A percentile compares a stretch with the other conserved stretches of the same genome.
Evolutionary conservation across 2,888 invertebrate species (phyloP).

Genomic region (Melanchra persicariae): DNA sequence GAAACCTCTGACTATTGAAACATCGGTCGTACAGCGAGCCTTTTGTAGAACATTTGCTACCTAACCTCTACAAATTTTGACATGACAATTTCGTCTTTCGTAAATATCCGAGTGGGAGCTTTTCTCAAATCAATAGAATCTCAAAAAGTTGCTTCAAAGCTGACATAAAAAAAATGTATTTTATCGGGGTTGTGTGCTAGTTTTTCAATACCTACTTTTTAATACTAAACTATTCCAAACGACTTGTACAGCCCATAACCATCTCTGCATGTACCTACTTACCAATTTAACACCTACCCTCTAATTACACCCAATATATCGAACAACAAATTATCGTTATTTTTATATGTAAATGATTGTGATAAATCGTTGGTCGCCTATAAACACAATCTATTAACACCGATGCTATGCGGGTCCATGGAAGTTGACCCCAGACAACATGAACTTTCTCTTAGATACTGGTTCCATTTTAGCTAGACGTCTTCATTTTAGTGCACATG

Average conservation of each 20-base stretch:
- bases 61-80: no score
- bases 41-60: no score
- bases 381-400: conserved; percentile 85
- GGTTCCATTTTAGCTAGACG: conserved; percentile 67
- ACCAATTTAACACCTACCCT: conserved; percentile 23
- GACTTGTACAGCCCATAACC: background rate
- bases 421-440: conserved; percentile 73
- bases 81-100: no score
- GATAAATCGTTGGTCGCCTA: conserved; percentile 71
- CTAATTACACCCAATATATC: conserved; percentile 16
- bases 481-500: conserved; percentile 57
- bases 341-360: conserved; percentile 70
- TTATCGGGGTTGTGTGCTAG: background rate
- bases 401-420: conserved; percentile 72
- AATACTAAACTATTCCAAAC: background rate
- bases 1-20: no score
- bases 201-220: background rate
- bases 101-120: no score
- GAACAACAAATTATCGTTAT: conserved; percentile 40
- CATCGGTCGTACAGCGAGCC: no score
- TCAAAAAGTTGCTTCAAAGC: background rate
- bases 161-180: background rate
- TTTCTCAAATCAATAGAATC: no score
- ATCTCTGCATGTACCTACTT: background rate
- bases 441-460: conserved; percentile 80